Percentiles rank a stretch among this genome's conserved stretches.
Conservation (phyloP, 2,113 vertebrate genomes). For the Ranitomeya imitator region DNA sequence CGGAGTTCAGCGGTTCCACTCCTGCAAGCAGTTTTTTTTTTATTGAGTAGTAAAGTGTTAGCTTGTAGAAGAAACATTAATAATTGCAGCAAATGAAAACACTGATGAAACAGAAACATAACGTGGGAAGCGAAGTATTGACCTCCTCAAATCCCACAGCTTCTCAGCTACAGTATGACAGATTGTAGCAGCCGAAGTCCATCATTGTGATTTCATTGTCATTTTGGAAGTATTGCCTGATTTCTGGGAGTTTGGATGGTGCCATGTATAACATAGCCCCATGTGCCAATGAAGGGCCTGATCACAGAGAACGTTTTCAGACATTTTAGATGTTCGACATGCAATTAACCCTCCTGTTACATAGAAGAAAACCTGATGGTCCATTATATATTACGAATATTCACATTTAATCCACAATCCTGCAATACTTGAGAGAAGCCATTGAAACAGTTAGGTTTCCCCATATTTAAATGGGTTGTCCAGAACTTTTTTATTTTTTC, state of each 20-base stretch:
- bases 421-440: neutral
- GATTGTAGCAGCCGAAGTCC: neutral
- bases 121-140: neutral
- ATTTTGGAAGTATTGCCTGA: neutral
- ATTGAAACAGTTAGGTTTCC: too few relatives aligned
- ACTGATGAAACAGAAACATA: constrained; percentile 10
- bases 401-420: neutral
- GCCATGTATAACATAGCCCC: neutral
- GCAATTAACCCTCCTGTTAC: neutral
- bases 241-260: neutral
- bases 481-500: too few relatives aligned
- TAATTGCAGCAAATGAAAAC: constrained; percentile 13
- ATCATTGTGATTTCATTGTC: neutral
- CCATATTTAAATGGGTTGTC: too few relatives aligned
- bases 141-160: neutral
- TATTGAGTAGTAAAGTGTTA: constrained; percentile 17
- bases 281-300: neutral
- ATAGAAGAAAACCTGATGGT: neutral
- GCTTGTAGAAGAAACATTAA: constrained; percentile 30
- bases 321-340: neutral
- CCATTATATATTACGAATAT: too few relatives aligned
- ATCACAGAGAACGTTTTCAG: neutral
- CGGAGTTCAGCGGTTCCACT: constrained; percentile 26
- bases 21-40: constrained; percentile 30
- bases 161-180: neutral